phyloP scores from a whole-genome alignment of 2,888 invertebrate genomes.

The Calameuta pallipes region DNA sequence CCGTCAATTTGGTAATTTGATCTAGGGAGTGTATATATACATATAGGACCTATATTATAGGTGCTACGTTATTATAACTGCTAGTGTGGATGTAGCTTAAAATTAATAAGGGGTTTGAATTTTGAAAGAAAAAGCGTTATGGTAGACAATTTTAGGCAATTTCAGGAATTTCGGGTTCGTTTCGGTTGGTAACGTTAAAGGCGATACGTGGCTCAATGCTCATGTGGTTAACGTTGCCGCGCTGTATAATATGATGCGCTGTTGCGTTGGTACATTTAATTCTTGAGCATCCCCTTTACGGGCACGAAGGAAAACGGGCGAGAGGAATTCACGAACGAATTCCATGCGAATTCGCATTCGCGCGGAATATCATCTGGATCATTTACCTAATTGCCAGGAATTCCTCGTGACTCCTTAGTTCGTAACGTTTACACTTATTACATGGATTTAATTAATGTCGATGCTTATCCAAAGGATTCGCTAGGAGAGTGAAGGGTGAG shows the following conservation, averaged over 20 bases:
- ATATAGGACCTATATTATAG: too few species aligned
- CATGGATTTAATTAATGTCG: background rate
- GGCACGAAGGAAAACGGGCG: background rate
- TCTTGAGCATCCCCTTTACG: background rate
- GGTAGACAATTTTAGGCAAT: too few species aligned
- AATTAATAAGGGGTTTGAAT: too few species aligned
- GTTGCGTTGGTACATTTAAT: background rate
- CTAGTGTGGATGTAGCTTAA: too few species aligned
- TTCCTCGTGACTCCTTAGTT: background rate
- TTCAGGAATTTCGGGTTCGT: background rate
- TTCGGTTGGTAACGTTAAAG: background rate
- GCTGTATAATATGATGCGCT: background rate
- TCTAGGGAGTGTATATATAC: too few species aligned
- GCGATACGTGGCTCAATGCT: background rate
- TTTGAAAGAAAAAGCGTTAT: too few species aligned
- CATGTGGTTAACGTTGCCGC: background rate
- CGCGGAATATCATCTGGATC: background rate
- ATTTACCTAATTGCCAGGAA: background rate
- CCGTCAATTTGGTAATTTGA: too few species aligned
- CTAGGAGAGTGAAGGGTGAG: background rate
- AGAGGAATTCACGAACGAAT: background rate
- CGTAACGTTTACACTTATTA: background rate
- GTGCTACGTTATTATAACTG: too few species aligned
- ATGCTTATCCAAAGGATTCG: background rate
- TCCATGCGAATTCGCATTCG: background rate